Evolutionary conservation across 2,797 vertebrate genomes (phyloP).

Genomic region (Pelodytes ibericus): DNA sequence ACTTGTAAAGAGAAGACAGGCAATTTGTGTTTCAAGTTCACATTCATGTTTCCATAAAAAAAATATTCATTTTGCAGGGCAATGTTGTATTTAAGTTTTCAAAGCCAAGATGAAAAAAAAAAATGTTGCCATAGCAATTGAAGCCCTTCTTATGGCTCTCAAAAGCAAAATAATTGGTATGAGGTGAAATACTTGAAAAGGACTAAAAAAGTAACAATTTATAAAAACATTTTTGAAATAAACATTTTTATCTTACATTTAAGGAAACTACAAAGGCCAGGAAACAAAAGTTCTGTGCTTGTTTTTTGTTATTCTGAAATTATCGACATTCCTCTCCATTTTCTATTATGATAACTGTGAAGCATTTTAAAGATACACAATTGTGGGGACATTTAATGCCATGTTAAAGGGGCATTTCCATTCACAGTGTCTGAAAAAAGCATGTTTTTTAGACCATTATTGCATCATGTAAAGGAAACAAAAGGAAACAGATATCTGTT

Average conservation of each 20-base stretch:
- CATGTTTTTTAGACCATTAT: no score
- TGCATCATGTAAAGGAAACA: no score
- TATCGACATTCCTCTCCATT: no score
- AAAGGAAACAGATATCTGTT: no score
- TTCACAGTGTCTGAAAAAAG: no score
- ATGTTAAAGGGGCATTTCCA: no score
- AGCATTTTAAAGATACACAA: no score
- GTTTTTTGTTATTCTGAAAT: no score
- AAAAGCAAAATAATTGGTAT: slow-evolving; percentile 53
- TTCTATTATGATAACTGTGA: no score
- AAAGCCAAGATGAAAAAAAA: slow-evolving; percentile 42
- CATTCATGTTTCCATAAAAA: slow-evolving; percentile 48
- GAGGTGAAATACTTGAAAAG: slow-evolving; percentile 36
- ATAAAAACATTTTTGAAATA: slow-evolving; percentile 24
- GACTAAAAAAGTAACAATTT: slow-evolving; percentile 13
- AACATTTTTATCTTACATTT: slow-evolving; percentile 9
- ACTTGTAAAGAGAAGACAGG: slow-evolving; percentile 28
- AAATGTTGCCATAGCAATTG: slow-evolving; percentile 51
- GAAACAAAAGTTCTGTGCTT: background rate
- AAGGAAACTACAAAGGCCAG: background rate
- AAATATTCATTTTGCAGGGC: slow-evolving; percentile 47
- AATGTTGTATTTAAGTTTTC: slow-evolving; percentile 41
- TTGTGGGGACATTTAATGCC: no score
- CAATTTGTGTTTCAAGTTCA: slow-evolving; percentile 38
- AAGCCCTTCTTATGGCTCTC: slow-evolving; percentile 48